phyloP scores from a whole-genome alignment of 2,888 invertebrate species.

The Biston stratarius region DNA sequence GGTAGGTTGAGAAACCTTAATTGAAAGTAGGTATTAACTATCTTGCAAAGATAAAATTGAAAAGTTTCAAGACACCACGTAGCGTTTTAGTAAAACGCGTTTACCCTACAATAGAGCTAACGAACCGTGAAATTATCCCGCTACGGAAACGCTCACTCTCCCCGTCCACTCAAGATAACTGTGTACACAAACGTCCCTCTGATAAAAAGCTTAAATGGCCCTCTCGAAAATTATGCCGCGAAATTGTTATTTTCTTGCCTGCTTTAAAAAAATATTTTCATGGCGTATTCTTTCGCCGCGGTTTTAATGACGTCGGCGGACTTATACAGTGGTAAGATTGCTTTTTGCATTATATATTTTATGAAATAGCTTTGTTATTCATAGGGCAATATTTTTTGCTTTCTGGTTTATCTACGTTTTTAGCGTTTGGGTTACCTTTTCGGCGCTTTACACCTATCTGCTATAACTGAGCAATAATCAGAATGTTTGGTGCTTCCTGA shows the following conservation, averaged over 20 bases:
- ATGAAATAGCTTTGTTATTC: conserved; percentile 57
- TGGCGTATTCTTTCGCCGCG: conserved; percentile 64
- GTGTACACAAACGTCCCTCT: conserved; percentile 77
- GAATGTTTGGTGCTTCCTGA: not conserved
- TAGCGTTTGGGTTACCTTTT: conserved; percentile 3
- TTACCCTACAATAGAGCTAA: conserved; percentile 76
- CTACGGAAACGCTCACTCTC: conserved; percentile 69
- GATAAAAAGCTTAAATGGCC: conserved; percentile 83
- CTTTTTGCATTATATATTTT: conserved; percentile 63
- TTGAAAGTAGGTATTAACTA: not conserved
- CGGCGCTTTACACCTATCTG: not conserved
- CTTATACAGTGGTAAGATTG: conserved; percentile 72
- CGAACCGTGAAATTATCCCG: conserved; percentile 81
- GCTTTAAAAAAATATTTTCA: conserved; percentile 67
- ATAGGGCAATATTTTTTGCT: conserved; percentile 47
- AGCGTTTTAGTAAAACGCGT: conserved; percentile 64
- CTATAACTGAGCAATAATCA: not conserved
- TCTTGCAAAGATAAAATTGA: conserved; percentile 1
- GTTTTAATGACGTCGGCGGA: conserved; percentile 70
- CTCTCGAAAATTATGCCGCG: conserved; percentile 76
- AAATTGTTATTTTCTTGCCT: conserved; percentile 79
- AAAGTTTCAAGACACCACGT: conserved; percentile 34
- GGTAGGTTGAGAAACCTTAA: no score
- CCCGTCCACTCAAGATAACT: conserved; percentile 75
- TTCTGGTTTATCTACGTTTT: conserved; percentile 32